Conservation (phyloP, 1,140 invertebrate genomes). For the Ceratosolen fusciceps region DNA sequence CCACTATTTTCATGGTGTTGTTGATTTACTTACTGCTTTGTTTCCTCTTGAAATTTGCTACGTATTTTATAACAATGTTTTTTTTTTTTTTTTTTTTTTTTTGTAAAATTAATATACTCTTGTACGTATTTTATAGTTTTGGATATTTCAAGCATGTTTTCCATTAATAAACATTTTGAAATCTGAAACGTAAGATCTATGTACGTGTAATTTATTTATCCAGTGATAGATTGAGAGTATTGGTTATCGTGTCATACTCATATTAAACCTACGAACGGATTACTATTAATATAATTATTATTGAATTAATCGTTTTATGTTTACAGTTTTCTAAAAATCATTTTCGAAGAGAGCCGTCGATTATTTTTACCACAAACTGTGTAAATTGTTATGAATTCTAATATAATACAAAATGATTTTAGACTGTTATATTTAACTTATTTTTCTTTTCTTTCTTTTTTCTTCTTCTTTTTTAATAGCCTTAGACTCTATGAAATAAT, state of each 20-base stretch:
- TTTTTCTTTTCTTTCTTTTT: no score
- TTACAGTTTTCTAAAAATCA: neutral
- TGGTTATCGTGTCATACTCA: neutral
- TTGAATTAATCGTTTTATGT: neutral
- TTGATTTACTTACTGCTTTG: neutral
- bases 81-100: no score
- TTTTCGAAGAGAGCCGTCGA: neutral
- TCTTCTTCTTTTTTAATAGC: neutral
- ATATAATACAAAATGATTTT: neutral
- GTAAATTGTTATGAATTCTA: neutral
- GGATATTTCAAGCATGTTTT: neutral
- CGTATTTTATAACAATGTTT: neutral
- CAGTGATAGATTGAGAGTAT: neutral
- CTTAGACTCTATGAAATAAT: neutral
- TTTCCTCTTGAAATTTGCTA: neutral
- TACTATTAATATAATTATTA: neutral
- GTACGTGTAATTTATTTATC: neutral
- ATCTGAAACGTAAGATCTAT: neutral
- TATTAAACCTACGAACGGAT: neutral
- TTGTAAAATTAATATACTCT: neutral
- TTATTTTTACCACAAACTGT: neutral
- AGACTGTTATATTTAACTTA: neutral
- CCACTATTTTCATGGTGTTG: neutral
- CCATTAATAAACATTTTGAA: neutral
- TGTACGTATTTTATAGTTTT: neutral